A percentile compares a stretch with the other conserved stretches of the same genome.
phyloP scores from a whole-genome alignment of 2,113 vertebrate genomes.

The Crotalus helleri region DNA sequence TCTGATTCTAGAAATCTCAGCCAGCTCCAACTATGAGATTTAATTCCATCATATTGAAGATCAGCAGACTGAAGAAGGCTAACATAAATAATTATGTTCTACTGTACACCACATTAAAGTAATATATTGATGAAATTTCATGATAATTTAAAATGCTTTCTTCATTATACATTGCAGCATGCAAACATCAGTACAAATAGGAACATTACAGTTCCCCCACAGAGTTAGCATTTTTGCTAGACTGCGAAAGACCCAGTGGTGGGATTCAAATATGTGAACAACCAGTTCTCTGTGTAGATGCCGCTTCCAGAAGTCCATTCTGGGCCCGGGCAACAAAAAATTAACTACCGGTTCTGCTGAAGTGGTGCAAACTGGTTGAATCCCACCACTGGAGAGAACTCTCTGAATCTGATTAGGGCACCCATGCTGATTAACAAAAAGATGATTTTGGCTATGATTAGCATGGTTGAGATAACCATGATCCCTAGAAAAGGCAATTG shows the following conservation, averaged over 20 bases:
- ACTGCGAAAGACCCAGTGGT: too few relatives aligned
- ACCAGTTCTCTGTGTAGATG: too few relatives aligned
- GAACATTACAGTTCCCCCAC: not conserved
- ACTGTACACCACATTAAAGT: not conserved
- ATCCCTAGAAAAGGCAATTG: not conserved
- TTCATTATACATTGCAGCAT: not conserved
- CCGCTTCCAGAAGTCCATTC: too few relatives aligned
- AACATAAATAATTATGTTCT: not conserved
- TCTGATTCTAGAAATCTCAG: not conserved
- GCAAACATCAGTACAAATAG: not conserved
- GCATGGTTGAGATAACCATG: not conserved
- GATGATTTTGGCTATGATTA: not conserved
- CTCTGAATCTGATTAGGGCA: not conserved
- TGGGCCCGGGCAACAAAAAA: too few relatives aligned
- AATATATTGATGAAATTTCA: not conserved
- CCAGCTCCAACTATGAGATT: not conserved
- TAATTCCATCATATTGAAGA: not conserved
- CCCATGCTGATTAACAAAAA: not conserved
- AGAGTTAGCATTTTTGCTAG: not conserved
- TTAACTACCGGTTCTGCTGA: too few relatives aligned
- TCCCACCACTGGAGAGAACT: not conserved
- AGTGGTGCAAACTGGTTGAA: too few relatives aligned
- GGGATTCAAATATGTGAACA: too few relatives aligned
- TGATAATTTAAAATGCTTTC: not conserved
- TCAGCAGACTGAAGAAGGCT: not conserved